Percentiles rank a stretch among this genome's conserved stretches.
These are phyloP conservation scores for Papilio xuthus DNA, from an alignment of 1,140 invertebrate genomes.

Conservation along the genomic window DNA sequence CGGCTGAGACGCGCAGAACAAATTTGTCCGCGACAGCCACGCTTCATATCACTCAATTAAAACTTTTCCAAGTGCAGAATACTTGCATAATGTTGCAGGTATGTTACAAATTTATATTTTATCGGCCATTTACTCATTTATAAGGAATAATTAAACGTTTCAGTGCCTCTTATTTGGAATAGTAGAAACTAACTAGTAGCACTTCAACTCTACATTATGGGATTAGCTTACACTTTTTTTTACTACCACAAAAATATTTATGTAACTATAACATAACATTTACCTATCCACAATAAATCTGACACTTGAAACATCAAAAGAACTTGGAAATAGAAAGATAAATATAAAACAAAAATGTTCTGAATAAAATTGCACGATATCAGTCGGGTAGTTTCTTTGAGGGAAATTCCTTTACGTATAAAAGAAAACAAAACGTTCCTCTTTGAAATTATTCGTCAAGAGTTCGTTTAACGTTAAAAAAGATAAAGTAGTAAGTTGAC, in stretches of 20 bases:
- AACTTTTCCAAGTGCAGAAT: constrained; percentile 18
- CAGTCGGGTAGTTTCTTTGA: constrained; percentile 4
- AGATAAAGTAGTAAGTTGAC: constrained; percentile 2
- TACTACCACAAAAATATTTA: background rate
- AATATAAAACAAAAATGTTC: background rate
- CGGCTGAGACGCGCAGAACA: background rate
- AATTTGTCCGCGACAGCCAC: constrained; percentile 13
- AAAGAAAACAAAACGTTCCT: constrained; percentile 22
- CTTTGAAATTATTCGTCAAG: constrained; percentile 5
- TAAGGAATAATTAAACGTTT: background rate
- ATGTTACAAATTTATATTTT: constrained; percentile 4
- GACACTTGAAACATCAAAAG: background rate
- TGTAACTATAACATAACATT: background rate
- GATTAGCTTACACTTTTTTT: background rate
- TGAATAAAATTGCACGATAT: constrained; percentile 6
- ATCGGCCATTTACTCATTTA: background rate
- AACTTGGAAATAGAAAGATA: background rate
- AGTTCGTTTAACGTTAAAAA: background rate
- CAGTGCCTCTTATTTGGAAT: background rate
- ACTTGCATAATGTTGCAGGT: background rate
- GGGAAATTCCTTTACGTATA: background rate
- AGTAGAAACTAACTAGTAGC: background rate
- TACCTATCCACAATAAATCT: background rate
- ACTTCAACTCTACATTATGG: background rate
- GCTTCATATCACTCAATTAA: constrained; percentile 14